Evolutionary conservation across 2,113 vertebrate species (phyloP).

Genomic region (Esox niger): DNA sequence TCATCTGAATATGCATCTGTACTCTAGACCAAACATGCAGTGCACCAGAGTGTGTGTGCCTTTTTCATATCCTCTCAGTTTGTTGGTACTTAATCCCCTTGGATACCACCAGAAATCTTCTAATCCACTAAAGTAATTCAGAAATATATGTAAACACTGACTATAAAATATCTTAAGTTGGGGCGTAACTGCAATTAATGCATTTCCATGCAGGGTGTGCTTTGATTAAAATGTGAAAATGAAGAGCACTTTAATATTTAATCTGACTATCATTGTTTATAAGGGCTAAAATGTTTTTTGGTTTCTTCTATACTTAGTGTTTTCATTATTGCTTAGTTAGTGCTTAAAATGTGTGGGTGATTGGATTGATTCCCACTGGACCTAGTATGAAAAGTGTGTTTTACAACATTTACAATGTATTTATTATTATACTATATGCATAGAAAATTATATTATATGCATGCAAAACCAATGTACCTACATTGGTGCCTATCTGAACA

Average conservation of each 20-base stretch:
- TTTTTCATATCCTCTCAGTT: conserved; percentile 46
- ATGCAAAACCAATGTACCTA: too few relatives aligned
- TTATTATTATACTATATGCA: too few relatives aligned
- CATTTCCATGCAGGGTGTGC: not conserved
- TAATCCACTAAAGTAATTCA: conserved; percentile 25
- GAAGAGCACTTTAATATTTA: not conserved
- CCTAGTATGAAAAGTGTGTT: too few relatives aligned
- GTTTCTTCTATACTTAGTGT: too few relatives aligned
- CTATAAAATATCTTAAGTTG: not conserved
- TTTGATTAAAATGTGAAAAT: not conserved
- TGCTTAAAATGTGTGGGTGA: too few relatives aligned
- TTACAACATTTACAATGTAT: too few relatives aligned
- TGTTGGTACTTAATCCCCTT: conserved; percentile 48
- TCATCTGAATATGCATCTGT: conserved; percentile 49
- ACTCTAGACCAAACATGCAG: conserved; percentile 34
- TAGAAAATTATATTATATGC: too few relatives aligned
- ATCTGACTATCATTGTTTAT: not conserved
- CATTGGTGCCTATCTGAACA: too few relatives aligned
- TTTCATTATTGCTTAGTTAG: too few relatives aligned
- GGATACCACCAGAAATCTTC: conserved; percentile 14
- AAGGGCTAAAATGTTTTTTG: too few relatives aligned
- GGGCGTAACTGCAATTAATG: not conserved
- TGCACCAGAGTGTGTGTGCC: conserved; percentile 39
- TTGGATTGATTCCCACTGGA: too few relatives aligned
- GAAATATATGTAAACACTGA: not conserved